Evolutionary conservation across 2,888 invertebrate species (phyloP), one percentile per base, ranked within the genome.

Genomic region (Thymelicus acteon): DNA sequence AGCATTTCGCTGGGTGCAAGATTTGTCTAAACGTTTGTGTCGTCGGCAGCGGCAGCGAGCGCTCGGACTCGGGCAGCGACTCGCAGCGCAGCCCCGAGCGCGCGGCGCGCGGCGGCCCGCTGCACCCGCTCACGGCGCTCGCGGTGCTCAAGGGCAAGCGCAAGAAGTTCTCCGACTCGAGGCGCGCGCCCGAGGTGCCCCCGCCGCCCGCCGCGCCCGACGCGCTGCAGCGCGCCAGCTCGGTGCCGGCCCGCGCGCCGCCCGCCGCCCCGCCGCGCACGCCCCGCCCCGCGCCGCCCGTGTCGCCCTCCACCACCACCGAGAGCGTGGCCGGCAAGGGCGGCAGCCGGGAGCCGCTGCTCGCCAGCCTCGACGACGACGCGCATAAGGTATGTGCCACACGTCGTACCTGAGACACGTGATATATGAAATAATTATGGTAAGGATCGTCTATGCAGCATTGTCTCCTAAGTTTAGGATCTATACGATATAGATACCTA

Each of bases 161-260:
- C 75, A 97, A 97, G 89, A 97, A 97, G 86, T 97, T 97, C 89
- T 97, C 97, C 0, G 96, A 97, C 75, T 97, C 97, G 72, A 94
- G 97, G 79, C 96, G 81, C 82, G 78, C 82, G 84, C 82, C 86
- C 87, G 86, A 87, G 88, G 84, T 81, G 85, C 62, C 19, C 83
- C 81, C 68, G 80, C 80, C 80, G 81, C 72, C 75, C 78, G 65
- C 78, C 72, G 78, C 73, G 60, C 72, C 76, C 61, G 78, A 87
- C 77, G 80, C 83, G 68, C 79, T 84, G 76, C 85, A 84, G 81
- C 83, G 85, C 61, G 85, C 85, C 75, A 82, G 84, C 78, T 85
- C 91, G 1, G 94, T 89, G 76, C 92, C 84, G 71, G 92, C 90
- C 81, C 93, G 87, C 77, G 88, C 78, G 76, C 87, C 85, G 72